Conservation (phyloP, 2,888 invertebrate species). For the Lepeophtheirus nordmannii region DNA sequence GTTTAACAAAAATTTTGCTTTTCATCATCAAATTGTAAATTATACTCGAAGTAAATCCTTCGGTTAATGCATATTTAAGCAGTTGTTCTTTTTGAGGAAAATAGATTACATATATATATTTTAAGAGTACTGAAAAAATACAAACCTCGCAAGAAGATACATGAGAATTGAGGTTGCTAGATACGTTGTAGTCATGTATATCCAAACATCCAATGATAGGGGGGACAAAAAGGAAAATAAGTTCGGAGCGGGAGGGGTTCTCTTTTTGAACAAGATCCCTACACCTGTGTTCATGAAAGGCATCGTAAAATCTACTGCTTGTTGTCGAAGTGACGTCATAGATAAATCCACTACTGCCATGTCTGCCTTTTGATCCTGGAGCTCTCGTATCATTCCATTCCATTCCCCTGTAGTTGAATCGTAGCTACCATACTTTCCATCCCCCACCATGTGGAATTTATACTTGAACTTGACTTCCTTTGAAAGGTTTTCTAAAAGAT, state of each 20-base stretch:
- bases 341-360: conserved; percentile 92
- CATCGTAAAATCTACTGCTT: conserved; percentile 91
- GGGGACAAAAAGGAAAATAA: conserved; percentile 84
- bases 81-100: no score
- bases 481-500: conserved; percentile 51
- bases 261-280: conserved; percentile 72
- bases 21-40: no score
- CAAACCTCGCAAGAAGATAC: conserved; percentile 49
- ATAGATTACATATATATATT: no score
- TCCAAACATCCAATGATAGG: conserved; percentile 69
- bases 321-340: conserved; percentile 86
- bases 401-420: conserved; percentile 28
- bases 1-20: no score
- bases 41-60: no score
- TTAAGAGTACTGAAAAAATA: no score
- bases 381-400: conserved; percentile 29
- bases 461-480: conserved; percentile 36
- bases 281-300: conserved; percentile 97
- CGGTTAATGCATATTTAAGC: conserved; percentile 31
- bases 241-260: conserved; percentile 66
- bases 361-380: conserved; percentile 51
- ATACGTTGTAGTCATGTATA: conserved; percentile 64
- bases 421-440: conserved; percentile 29
- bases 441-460: conserved; percentile 35
- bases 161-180: conserved; percentile 60